These are phyloP conservation scores for Trissolcus basalis DNA, from an alignment of 1,140 invertebrate genomes.

Conservation along the genomic window DNA sequence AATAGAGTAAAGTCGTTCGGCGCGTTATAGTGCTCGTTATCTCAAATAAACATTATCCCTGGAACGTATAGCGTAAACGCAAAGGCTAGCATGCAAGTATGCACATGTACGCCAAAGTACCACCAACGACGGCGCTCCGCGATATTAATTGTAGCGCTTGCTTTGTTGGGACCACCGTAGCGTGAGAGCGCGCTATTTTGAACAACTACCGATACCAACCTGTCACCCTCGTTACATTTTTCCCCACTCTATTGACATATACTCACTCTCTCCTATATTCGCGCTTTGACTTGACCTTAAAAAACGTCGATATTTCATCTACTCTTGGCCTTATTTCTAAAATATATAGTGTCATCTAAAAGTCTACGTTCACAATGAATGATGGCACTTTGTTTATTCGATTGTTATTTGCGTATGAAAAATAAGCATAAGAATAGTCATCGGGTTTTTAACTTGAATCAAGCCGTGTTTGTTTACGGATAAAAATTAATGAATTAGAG, in stretches of 20 bases:
- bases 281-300: too few species aligned
- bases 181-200: constrained; percentile 47
- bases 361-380: too few species aligned
- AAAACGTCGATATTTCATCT: neutral
- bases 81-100: constrained; percentile 30
- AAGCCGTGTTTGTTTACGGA: neutral
- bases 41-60: constrained; percentile 60
- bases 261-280: too few species aligned
- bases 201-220: constrained; percentile 24
- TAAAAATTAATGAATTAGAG: constrained; percentile 25
- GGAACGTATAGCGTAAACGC: constrained; percentile 42
- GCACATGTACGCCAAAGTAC: constrained; percentile 33
- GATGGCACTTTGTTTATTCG: too few species aligned
- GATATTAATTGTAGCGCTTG: constrained; percentile 63
- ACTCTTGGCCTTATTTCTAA: too few species aligned
- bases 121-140: constrained; percentile 47
- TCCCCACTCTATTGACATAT: neutral
- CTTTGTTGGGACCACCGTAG: constrained; percentile 59
- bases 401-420: too few species aligned
- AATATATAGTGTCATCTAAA: too few species aligned
- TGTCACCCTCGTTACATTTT: constrained; percentile 11
- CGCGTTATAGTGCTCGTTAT: constrained; percentile 62
- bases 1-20: constrained; percentile 62
- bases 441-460: too few species aligned
- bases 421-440: too few species aligned